Evolutionary conservation across 2,888 invertebrate genomes (phyloP), one percentile per base, ranked within the genome.

Genomic region (Amphipyra berbera): DNA sequence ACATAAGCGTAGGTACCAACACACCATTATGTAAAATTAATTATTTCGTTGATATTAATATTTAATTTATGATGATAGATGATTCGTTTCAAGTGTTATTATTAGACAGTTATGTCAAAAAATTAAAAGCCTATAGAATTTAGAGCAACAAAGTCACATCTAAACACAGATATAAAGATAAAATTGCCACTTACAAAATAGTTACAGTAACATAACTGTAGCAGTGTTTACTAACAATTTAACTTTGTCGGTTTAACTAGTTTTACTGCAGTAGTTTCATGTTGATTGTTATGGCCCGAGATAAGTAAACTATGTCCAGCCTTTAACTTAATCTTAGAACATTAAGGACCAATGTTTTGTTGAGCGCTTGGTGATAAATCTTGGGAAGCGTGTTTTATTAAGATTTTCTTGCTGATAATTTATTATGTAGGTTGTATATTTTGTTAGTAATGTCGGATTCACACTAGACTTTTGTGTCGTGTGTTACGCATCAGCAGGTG

Each of bases 231-330:
- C 71, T 58, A 71, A 81, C 80, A 79, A 80, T 81, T 82, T 76
- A 80, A 81, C 81, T 82, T 82, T 62, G 71, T 55, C 50, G 67
- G 62, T 68, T 71, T 68, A 79, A 78, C 77, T 69, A 64, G 74
- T 81, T 82, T 71, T 71, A 75, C 65, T 47, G 50, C 64, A 63
- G 70, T 21, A n/a, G n/a, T 73, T 75, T 64, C 67, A 64, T 60
- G 57, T 68, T 81, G 75, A 81, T 79, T 70, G 75, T 76, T 79
- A 78, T 62, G 62, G 68, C 53, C 33, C 3, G 33, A 56, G 50
- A 69, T 74, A 78, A 68, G 56, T 69, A 60, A 67, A 71, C 63
- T 64, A 53, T 69, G 71, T 61, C 67, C 63, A 44, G 59, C 69
- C 52, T 76, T 69, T 64, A 63, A 59, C 49, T 68, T 69, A 52